Conservation (phyloP, 2,113 vertebrate genomes). For the Rhea pennata region DNA sequence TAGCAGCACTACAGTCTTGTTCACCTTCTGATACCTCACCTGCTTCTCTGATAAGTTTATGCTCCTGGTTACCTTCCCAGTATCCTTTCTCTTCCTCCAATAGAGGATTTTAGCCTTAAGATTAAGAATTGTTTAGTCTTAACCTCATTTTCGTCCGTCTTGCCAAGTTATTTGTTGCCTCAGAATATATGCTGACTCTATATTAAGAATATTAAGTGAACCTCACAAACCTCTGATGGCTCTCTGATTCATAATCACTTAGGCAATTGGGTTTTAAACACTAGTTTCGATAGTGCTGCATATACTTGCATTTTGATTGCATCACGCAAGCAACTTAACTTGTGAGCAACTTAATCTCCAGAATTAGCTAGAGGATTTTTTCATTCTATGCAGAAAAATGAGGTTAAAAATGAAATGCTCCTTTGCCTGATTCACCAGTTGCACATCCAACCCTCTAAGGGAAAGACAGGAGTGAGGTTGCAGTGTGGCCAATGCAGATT, state of each 20-base stretch:
- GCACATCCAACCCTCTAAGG: background rate
- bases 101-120: background rate
- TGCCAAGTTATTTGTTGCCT: background rate
- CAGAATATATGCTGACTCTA: background rate
- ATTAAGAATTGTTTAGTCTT: background rate
- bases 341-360: background rate
- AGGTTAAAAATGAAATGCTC: background rate
- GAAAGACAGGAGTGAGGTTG: background rate
- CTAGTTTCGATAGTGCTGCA: background rate
- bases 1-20: background rate
- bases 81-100: background rate
- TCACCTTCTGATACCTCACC: background rate
- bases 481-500: background rate
- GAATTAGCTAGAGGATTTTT: background rate
- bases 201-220: background rate
- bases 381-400: background rate
- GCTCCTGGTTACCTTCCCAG: background rate
- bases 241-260: background rate
- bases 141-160: background rate
- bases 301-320: background rate
- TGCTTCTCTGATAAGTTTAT: rapidly evolving
- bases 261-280: background rate
- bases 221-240: background rate
- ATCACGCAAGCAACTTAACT: background rate
- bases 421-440: background rate